phyloP scores from a whole-genome alignment of 37 sponge, comb jelly and placozoan species.

The Agelas oroides region DNA sequence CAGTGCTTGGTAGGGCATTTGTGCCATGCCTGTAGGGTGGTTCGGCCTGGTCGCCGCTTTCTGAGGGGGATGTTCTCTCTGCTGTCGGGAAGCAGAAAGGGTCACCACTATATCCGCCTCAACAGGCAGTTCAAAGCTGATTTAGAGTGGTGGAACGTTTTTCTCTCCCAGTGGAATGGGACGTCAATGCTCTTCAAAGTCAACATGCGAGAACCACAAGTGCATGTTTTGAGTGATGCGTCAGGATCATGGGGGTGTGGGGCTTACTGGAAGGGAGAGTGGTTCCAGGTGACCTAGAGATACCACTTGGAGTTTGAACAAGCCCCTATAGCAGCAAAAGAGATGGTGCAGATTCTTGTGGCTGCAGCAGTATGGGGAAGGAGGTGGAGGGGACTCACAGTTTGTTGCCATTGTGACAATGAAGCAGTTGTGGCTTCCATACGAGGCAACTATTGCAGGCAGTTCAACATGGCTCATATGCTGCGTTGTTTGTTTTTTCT shows the following conservation, averaged over 20 bases:
- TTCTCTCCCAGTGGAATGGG: slow-evolving; percentile 36
- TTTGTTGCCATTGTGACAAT: slow-evolving; percentile 19
- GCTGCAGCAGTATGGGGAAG: slow-evolving; percentile 28
- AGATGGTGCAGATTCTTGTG: slow-evolving; percentile 31
- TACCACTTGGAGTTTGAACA: neutral
- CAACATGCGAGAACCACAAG: neutral
- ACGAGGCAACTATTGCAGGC: slow-evolving; percentile 15
- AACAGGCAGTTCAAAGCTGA: slow-evolving; percentile 20
- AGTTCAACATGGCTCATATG: slow-evolving; percentile 7
- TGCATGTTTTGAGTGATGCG: slow-evolving; percentile 16
- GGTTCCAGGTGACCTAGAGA: slow-evolving; percentile 17
- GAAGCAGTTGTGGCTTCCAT: slow-evolving; percentile 31
- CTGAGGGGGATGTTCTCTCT: neutral
- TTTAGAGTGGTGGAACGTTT: slow-evolving; percentile 29
- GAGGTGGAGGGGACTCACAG: slow-evolving; percentile 6
- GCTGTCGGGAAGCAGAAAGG: neutral
- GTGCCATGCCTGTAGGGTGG: neutral
- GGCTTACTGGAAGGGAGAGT: neutral
- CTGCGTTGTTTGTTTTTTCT: slow-evolving; percentile 23
- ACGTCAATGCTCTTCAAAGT: neutral
- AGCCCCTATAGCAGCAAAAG: slow-evolving; percentile 20
- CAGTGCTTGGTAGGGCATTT: neutral
- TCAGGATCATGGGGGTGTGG: slow-evolving; percentile 49
- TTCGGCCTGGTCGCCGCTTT: slow-evolving; percentile 17
- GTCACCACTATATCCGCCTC: slow-evolving; percentile 19